Conservation (phyloP, 2,797 vertebrate species). For the Sorex maritimensis region DNA sequence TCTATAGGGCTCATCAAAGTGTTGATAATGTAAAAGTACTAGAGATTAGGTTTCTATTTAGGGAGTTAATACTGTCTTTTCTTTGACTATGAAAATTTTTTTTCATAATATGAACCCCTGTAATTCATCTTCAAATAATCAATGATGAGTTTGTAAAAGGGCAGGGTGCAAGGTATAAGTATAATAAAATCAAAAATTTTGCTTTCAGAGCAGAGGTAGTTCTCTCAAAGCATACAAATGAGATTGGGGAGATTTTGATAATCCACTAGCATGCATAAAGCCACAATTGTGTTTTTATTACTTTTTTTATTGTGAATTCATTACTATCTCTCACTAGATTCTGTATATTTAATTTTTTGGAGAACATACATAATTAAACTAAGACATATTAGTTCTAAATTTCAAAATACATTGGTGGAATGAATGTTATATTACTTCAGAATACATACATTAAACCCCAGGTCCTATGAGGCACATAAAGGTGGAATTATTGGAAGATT, state of each 20-base stretch:
- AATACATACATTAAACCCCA: background rate
- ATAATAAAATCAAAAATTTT: background rate
- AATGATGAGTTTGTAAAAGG: background rate
- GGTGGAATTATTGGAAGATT: background rate
- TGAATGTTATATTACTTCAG: background rate
- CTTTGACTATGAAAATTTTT: slow-evolving; percentile 27
- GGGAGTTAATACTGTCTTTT: background rate
- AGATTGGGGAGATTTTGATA: background rate
- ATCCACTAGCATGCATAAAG: background rate
- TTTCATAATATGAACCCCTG: background rate
- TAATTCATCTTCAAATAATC: background rate
- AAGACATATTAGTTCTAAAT: background rate
- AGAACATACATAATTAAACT: background rate
- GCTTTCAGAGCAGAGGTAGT: background rate
- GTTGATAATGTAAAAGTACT: background rate
- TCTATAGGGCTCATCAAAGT: background rate
- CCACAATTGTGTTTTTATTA: background rate
- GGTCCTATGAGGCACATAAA: background rate
- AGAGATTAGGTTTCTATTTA: background rate
- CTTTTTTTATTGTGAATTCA: background rate
- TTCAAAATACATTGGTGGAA: background rate
- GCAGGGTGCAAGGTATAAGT: background rate
- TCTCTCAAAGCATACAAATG: background rate
- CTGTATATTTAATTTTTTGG: background rate
- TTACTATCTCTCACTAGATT: background rate